phyloP scores from a whole-genome alignment of 1,140 invertebrate species.

The Whitmania pigra region DNA sequence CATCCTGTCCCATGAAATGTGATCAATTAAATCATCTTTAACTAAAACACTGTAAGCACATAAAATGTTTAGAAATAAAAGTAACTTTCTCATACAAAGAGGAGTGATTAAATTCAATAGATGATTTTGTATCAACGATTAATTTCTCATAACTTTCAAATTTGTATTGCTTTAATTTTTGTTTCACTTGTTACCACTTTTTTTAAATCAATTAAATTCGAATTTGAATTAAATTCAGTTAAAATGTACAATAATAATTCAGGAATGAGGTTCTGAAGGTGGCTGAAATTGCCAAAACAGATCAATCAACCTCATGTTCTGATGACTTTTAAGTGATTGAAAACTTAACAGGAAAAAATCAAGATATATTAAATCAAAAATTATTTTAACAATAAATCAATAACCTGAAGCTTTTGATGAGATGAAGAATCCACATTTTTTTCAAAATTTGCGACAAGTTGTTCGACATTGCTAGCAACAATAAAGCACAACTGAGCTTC shows the following conservation, averaged over 20 bases:
- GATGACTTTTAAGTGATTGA: not conserved
- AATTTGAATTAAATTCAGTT: too few relatives aligned
- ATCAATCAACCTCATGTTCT: not conserved
- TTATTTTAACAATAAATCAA: not conserved
- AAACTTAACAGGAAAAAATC: not conserved
- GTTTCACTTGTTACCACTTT: too few relatives aligned
- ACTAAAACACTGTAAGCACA: not conserved
- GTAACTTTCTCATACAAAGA: not conserved
- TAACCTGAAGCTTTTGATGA: conserved; percentile 2
- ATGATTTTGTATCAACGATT: not conserved
- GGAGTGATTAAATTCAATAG: not conserved
- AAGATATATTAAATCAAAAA: not conserved
- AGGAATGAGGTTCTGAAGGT: not conserved
- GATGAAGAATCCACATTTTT: not conserved
- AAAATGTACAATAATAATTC: too few relatives aligned
- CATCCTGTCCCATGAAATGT: not conserved
- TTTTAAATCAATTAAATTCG: too few relatives aligned
- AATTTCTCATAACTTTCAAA: not conserved
- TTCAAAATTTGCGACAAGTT: not conserved
- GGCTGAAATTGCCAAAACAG: not conserved
- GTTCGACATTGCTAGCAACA: not conserved
- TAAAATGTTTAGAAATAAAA: not conserved
- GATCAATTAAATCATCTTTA: not conserved
- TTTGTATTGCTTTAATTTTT: too few relatives aligned
- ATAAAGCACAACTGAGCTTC: not conserved